Conservation (phyloP, 2,113 vertebrate genomes). For the Lanius collurio region DNA sequence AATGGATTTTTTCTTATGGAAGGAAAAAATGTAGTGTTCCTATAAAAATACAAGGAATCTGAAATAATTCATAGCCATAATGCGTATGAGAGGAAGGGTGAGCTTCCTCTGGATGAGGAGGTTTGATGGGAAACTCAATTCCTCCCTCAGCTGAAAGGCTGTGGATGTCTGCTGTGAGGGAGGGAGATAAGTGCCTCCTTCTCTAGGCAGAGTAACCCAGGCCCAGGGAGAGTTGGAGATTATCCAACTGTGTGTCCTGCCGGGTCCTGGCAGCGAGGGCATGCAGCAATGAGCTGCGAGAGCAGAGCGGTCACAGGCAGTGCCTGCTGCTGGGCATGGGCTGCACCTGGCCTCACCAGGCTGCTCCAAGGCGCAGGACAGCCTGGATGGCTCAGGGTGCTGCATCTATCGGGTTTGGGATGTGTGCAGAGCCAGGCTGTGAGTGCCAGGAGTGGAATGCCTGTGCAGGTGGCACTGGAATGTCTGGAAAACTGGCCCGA, state of each 20-base stretch:
- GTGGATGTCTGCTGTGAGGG: not conserved
- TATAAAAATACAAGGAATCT: not conserved
- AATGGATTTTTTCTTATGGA: not conserved
- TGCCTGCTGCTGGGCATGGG: accelerated
- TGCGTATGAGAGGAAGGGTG: not conserved
- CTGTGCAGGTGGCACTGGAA: not conserved
- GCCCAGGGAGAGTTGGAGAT: not conserved
- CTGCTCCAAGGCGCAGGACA: not conserved
- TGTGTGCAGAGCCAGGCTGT: not conserved
- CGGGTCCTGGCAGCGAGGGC: accelerated
- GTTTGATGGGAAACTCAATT: not conserved
- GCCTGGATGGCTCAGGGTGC: not conserved
- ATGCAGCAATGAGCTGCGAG: accelerated
- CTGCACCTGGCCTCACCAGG: not conserved
- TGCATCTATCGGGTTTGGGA: accelerated
- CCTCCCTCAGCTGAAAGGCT: not conserved
- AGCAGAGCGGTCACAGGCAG: not conserved
- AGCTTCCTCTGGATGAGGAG: not conserved
- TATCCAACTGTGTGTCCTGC: not conserved
- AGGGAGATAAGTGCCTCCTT: not conserved
- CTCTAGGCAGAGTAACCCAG: not conserved
- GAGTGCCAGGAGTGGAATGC: accelerated
- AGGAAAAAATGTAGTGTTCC: not conserved
- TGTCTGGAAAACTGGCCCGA: not conserved
- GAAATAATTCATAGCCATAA: not conserved